These are phyloP conservation scores for Pipistrellus nathusii DNA, from an alignment of 2,797 vertebrate genomes.

Conservation along the genomic window DNA sequence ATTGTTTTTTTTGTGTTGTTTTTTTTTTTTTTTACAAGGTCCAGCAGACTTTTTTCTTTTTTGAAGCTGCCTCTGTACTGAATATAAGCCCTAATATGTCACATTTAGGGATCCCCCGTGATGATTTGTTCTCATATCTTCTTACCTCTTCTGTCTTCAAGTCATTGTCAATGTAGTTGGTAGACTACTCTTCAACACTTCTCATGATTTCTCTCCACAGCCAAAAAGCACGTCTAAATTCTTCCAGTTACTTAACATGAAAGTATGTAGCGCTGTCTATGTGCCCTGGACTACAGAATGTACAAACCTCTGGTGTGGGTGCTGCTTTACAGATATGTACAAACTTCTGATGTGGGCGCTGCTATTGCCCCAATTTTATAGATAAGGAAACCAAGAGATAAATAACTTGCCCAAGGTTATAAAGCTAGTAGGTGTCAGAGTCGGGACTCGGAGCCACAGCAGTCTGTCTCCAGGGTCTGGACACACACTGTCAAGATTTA, in stretches of 20 bases:
- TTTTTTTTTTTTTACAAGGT: not conserved
- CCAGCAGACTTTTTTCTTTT: not conserved
- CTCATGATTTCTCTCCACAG: not conserved
- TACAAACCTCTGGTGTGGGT: too few species aligned
- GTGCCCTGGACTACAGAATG: too few species aligned
- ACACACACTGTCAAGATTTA: rapidly evolving
- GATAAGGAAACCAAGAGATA: not conserved
- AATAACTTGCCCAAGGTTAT: not conserved
- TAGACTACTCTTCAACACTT: not conserved
- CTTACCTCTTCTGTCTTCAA: constrained; percentile 2
- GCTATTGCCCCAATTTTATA: not conserved
- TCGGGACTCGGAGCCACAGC: not conserved
- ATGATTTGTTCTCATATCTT: not conserved
- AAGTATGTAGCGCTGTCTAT: not conserved
- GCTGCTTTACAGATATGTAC: not conserved
- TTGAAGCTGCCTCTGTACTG: constrained; percentile 1
- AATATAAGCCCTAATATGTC: not conserved
- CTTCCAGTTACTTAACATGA: not conserved
- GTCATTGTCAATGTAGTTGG: not conserved
- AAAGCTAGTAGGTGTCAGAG: not conserved
- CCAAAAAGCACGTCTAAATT: not conserved
- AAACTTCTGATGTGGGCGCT: not conserved
- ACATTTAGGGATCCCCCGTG: not conserved
- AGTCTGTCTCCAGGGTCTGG: not conserved
- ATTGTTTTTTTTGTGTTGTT: not conserved